Percentiles rank a stretch among this genome's conserved stretches.
Evolutionary conservation across 2,888 invertebrate species (phyloP).

Genomic region (Xanthorhoe spadicearia): DNA sequence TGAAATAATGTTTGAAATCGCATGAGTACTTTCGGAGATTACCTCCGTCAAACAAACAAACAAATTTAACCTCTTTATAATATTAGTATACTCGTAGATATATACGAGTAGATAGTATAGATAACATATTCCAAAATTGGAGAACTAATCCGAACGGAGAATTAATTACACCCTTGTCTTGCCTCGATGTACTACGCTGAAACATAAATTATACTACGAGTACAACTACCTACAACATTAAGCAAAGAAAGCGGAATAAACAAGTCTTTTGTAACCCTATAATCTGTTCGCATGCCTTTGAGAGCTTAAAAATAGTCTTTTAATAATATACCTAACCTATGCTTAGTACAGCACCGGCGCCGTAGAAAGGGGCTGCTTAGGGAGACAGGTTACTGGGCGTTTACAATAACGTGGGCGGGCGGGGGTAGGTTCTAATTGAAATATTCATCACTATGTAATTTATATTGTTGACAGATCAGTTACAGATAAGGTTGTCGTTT

Average conservation of each 20-base stretch:
- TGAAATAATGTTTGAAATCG: too few species aligned
- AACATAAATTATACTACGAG: slow-evolving; percentile 4
- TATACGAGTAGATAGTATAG: too few species aligned
- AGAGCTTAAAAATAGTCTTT: slow-evolving; percentile 40
- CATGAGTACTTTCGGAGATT: too few species aligned
- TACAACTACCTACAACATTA: neutral
- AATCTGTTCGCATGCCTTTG: slow-evolving; percentile 36
- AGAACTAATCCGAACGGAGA: neutral
- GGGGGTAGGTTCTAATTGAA: neutral
- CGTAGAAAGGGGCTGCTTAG: slow-evolving; percentile 7
- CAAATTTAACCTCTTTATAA: too few species aligned
- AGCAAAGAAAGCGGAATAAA: slow-evolving; percentile 27
- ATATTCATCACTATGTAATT: neutral
- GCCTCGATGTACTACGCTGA: neutral
- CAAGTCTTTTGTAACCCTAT: slow-evolving; percentile 22
- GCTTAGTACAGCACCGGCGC: slow-evolving; percentile 18
- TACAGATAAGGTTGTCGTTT: neutral
- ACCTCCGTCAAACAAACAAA: too few species aligned
- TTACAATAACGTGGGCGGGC: neutral
- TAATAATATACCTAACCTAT: slow-evolving; percentile 30
- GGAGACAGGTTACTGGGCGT: neutral
- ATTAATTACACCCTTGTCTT: neutral
- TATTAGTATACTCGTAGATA: too few species aligned
- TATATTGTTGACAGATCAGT: neutral
- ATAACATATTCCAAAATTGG: neutral